Base-by-base conservation (phyloP, 1,140 invertebrate genomes). In the Sarcophaga bullata region DNA sequence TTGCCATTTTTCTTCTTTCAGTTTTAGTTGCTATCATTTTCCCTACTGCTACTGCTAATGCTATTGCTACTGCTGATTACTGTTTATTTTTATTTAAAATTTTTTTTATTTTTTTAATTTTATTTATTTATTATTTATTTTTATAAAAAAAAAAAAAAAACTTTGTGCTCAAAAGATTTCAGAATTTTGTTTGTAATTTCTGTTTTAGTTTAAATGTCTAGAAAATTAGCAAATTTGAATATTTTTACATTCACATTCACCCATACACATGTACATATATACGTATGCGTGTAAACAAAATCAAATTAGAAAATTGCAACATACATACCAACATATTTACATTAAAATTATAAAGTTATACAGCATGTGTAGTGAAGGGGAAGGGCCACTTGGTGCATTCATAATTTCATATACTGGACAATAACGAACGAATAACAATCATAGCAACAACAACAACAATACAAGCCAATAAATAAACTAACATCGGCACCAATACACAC, bases 151-250 rank as follows among this genome's bases (percentile, higher is more conserved):
- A 17, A 68, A 19, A 68, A 68, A 19, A 68, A 68, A 68, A 68
- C 17, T 68, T 68, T 68, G 19, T 68, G n/a, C 17, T 68, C 17
- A 68, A 68, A 68, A 68, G 62, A 68, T 68, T 68, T 68, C 19
- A 19, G 62, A 37, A 37, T 37, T 37, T 37, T 37, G 25, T 37
- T 37, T 37, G 25, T 37, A 37, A 37, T 68, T 68, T 68, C 19
- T 68, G 19, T 68, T 17, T 19, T 68, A 19, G 62, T 68, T 68
- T 19, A 68, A 68, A 68, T 68, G 62, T 68, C 62, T 17, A 68
- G 62, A 68, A 68, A 68, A 68, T 68, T 68, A 68, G n/a, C 17
- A 68, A 68, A 68, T 68, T 68, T 68, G n/a, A 68, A 68, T 68
- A 68, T 68, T 68, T 68, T 10, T 68, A 19, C 62, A 37, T 37